A percentile compares a stretch with the other conserved stretches of the same genome.
Evolutionary conservation across 2,888 invertebrate species (phyloP).

Genomic region (Drosophila mulleri): DNA sequence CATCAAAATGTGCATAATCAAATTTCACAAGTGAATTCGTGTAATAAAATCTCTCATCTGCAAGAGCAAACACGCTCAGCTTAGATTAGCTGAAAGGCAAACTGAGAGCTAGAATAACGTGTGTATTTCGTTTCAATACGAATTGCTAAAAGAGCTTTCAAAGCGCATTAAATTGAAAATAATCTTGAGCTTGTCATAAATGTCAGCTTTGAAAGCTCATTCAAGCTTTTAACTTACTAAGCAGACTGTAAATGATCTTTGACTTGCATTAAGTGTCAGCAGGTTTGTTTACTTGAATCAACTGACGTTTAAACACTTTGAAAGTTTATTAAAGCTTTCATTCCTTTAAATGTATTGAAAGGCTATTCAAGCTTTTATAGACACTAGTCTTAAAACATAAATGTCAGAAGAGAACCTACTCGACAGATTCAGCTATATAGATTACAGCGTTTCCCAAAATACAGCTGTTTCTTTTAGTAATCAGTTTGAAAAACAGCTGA

Average conservation of each 20-base stretch:
- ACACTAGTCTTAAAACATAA: too few species aligned
- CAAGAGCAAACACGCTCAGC: conserved; percentile 42
- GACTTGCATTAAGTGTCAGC: too few species aligned
- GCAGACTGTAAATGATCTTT: too few species aligned
- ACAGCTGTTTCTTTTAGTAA: neutral
- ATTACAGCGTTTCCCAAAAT: neutral
- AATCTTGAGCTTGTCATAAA: neutral
- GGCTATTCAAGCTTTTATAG: too few species aligned
- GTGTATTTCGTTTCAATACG: neutral
- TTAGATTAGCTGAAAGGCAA: conserved; percentile 25
- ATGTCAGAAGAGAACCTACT: too few species aligned
- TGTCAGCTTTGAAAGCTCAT: neutral
- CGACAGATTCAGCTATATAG: neutral
- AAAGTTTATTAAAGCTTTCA: too few species aligned
- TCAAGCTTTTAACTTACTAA: neutral
- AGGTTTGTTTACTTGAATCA: too few species aligned
- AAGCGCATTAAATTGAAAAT: neutral
- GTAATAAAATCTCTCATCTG: conserved; percentile 62
- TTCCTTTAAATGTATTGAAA: too few species aligned
- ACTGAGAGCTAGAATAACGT: neutral
- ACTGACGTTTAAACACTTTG: too few species aligned
- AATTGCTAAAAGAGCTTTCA: neutral
- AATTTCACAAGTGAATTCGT: conserved; percentile 65
- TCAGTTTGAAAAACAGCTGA: neutral
- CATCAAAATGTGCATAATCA: conserved; percentile 58